Evolutionary conservation across 2,888 invertebrate genomes (phyloP), one percentile per base, ranked within the genome.

Genomic region (Scaptomyza polygonia): DNA sequence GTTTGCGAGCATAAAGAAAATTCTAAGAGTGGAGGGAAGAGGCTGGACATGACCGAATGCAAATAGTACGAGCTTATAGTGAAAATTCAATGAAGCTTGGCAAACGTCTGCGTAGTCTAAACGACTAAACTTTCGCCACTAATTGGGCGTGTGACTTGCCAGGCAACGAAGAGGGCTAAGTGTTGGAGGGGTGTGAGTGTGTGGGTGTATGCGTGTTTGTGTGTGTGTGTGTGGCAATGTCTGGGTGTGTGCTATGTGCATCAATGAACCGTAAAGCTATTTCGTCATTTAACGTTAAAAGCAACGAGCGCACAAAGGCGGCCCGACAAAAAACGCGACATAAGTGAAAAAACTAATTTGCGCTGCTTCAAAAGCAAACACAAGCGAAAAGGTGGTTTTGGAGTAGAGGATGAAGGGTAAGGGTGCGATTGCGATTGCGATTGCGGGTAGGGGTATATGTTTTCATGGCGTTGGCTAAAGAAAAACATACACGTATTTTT

Each of bases 341-440:
- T 84, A 84, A 85, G 81, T 79, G 78, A 88, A 89, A 88, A 88
- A 89, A 87, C 82, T 86, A 86, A 88, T 88, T 88, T 88, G 79
- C 86, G 79, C 85, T 81, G 80, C 88, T 88, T 88, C 85, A 82
- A 88, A 86, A 85, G 86, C 89, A 87, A 87, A 88, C 85, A 84
- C 65, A 67, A 63, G 42, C 56, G 16, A 8, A 30, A 44, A 57
- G 36, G 34, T 52, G 12, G 47, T n/a, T 29, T 16, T 55, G 6
- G 40, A 11, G 45, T 16, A 44, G 39, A 4, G 25, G 25, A 25
- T 5, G 7, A 53, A 40, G 36, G 21, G 21, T 21, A 2, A 21
- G 21, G 21, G 3, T 21, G 21, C n/a, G n/a, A n/a, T n/a, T n/a
- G n/a, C n/a, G n/a, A n/a, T n/a, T n/a, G n/a, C n/a, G n/a, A n/a